Evolutionary conservation across 2,888 invertebrate species (phyloP).

Genomic region (Linyphia triangularis): DNA sequence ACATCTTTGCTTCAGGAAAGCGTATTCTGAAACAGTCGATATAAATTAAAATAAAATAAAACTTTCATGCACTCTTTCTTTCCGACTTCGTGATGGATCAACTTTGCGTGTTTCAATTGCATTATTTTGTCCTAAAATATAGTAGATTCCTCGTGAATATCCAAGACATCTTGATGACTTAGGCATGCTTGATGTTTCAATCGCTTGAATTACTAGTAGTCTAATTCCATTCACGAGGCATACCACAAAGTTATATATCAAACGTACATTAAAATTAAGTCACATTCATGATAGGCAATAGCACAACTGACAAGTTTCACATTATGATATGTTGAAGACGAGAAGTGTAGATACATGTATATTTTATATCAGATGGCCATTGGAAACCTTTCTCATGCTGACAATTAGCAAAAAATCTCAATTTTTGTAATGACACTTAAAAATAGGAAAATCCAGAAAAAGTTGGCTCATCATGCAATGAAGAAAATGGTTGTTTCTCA

Average conservation of each 20-base stretch:
- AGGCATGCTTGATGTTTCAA: too few relatives aligned
- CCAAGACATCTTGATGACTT: not conserved
- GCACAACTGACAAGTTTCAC: not conserved
- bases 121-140: not conserved
- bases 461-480: conserved; percentile 4
- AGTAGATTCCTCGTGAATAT: not conserved
- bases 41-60: not conserved
- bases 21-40: not conserved
- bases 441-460: not conserved
- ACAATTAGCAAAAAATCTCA: not conserved
- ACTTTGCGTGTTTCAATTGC: not conserved
- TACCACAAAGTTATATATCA: not conserved
- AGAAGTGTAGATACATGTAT: conserved; percentile 8
- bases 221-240: not conserved
- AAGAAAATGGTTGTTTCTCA: not conserved
- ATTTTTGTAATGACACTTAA: not conserved
- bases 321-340: conserved; percentile 27
- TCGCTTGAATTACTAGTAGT: too few relatives aligned
- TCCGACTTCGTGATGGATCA: not conserved
- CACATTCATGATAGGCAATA: not conserved
- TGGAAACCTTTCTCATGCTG: not conserved
- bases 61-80: not conserved
- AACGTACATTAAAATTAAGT: not conserved
- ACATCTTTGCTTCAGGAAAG: not conserved
- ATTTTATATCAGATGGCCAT: not conserved